These are phyloP conservation scores for Coelopa pilipes DNA, from an alignment of 2,888 invertebrate species.

Conservation along the genomic window DNA sequence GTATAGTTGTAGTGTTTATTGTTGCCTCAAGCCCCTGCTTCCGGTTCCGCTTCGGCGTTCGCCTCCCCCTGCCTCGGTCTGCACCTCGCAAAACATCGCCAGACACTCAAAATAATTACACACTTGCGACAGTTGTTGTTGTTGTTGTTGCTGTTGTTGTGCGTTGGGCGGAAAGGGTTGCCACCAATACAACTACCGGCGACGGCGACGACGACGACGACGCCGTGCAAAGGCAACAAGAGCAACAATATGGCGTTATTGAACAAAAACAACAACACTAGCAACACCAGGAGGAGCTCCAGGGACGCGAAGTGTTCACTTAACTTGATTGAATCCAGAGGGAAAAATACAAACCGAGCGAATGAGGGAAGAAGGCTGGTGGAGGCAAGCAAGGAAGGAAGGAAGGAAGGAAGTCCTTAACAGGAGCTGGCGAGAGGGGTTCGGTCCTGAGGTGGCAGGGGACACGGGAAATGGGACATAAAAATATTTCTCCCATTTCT, in stretches of 20 bases:
- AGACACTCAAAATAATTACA: conserved; percentile 36
- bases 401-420: not conserved
- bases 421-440: not conserved
- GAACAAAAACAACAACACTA: not conserved
- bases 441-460: not conserved
- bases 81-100: conserved; percentile 27
- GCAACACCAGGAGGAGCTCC: no score
- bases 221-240: not conserved
- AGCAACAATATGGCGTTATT: conserved; percentile 14
- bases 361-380: not conserved
- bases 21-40: no score
- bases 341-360: not conserved
- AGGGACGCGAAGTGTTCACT: conserved; percentile 19
- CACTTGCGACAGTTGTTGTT: conserved; percentile 7
- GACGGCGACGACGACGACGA: not conserved
- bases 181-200: not conserved
- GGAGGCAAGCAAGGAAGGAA: not conserved
- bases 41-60: no score
- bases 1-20: no score
- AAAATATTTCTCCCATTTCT: no score
- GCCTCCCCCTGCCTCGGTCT: no score
- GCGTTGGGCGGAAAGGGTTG: not conserved
- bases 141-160: conserved; percentile 24
- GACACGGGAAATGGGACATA: no score
- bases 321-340: conserved; percentile 24